Evolutionary conservation across 2,797 vertebrate genomes (phyloP), one percentile per base, ranked within the genome.

Genomic region (Oreonectes daqikongensis): DNA sequence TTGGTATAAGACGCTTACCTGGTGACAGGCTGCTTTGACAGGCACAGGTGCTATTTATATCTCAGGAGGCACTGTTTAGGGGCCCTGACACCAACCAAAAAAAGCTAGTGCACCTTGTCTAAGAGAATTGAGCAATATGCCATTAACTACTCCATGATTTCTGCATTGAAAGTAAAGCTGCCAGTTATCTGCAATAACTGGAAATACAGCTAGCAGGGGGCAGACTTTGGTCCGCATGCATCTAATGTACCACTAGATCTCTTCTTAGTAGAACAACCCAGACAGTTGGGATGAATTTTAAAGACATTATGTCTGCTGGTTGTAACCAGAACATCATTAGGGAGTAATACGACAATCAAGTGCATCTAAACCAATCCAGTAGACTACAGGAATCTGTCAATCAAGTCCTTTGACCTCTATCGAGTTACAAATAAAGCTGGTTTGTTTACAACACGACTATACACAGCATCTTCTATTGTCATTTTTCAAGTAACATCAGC

Each of bases 41-140:
- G 57, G 61, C 71, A 61, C 71, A 3, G 5, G 22, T n/a, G 38
- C 67, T 80, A 84, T 82, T 81, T 80, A 79, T 75, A 79, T 30
- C 61, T 5, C n/a, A 63, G 6, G n/a, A 50, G 18, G 38, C 32
- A 55, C 53, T 10, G 11, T 50, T 38, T 32, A n/a, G 15, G 20
- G 35, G 32, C 66, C 30, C n/a, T n/a, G 24, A 38, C 40, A 50
- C 63, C 68, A 64, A 57, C 48, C 61, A 24, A 69, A 70, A 76
- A 44, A 68, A 40, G 1, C 14, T 0, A 52, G 24, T 50, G 42
- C 55, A 52, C 57, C 50, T 28, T 77, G 44, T 42, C 18, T 53
- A 30, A 46, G 11, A 61, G 6, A 70, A 22, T 20, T 40, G 32
- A 35, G 61, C 20, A 9, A 28, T n/a, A 11, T 42, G 40, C 11